Evolutionary conservation across 2,888 invertebrate genomes (phyloP).

Genomic region (Panopea generosa): DNA sequence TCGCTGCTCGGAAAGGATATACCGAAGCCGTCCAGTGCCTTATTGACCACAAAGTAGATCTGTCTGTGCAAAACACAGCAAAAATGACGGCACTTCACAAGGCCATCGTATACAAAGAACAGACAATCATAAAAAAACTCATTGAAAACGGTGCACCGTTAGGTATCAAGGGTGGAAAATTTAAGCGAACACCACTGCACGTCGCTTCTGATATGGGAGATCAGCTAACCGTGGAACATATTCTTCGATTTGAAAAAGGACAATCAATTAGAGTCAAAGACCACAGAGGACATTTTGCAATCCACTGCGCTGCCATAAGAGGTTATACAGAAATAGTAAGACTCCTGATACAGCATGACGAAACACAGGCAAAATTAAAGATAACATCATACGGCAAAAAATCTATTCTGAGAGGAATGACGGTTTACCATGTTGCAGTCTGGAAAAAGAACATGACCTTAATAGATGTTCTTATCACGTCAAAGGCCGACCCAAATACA

Average conservation of each 20-base stretch:
- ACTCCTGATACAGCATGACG: slow-evolving; percentile 17
- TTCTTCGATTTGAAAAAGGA: slow-evolving; percentile 22
- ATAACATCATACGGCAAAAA: slow-evolving; percentile 12
- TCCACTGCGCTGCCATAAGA: slow-evolving; percentile 24
- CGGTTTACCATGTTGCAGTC: slow-evolving; percentile 30
- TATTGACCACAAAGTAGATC: slow-evolving; percentile 16
- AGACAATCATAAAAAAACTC: slow-evolving; percentile 6
- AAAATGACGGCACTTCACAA: slow-evolving; percentile 36
- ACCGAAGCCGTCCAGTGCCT: slow-evolving; percentile 21
- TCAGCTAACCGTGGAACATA: not conserved
- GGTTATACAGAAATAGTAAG: slow-evolving; percentile 15
- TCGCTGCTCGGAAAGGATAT: slow-evolving; percentile 25
- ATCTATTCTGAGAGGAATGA: slow-evolving; percentile 10
- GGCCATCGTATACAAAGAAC: slow-evolving; percentile 20
- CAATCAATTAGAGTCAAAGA: slow-evolving; percentile 22
- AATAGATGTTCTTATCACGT: slow-evolving; percentile 8
- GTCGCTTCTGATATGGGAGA: slow-evolving; percentile 28
- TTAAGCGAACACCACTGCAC: slow-evolving; percentile 36
- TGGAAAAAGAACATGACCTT: slow-evolving; percentile 12
- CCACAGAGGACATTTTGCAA: slow-evolving; percentile 21
- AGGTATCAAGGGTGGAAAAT: slow-evolving; percentile 10
- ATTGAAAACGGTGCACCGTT: slow-evolving; percentile 16
- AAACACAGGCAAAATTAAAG: slow-evolving; percentile 1
- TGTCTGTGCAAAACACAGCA: slow-evolving; percentile 18
- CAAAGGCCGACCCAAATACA: slow-evolving; percentile 23